Percentiles rank a stretch among this genome's conserved stretches.
phyloP scores from a whole-genome alignment of 2,888 invertebrate genomes.

The Tyria jacobaeae region DNA sequence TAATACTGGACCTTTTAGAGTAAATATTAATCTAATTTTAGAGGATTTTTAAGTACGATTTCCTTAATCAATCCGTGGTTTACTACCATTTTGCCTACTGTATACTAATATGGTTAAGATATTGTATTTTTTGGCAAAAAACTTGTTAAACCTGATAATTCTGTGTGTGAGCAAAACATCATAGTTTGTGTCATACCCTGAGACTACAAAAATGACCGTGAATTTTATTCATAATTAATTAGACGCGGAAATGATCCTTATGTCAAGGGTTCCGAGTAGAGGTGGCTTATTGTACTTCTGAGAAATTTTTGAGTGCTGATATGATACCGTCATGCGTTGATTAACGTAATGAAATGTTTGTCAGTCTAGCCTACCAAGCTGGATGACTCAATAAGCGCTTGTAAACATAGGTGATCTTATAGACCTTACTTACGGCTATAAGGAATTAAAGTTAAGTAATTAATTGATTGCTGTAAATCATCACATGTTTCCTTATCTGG shows the following conservation, averaged over 20 bases:
- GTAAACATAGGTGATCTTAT: no score
- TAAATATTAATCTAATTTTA: background rate
- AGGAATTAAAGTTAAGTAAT: slow-evolving; percentile 43
- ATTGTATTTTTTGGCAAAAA: slow-evolving; percentile 25
- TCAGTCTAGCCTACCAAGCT: slow-evolving; percentile 37
- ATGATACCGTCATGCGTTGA: slow-evolving; percentile 56
- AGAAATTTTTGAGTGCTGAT: slow-evolving; percentile 56
- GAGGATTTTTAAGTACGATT: background rate
- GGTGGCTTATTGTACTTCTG: slow-evolving; percentile 41
- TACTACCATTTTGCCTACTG: slow-evolving; percentile 28
- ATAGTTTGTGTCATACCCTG: slow-evolving; percentile 12
- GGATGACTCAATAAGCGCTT: slow-evolving; percentile 59
- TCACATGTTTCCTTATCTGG: slow-evolving; percentile 57
- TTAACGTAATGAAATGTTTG: slow-evolving; percentile 59
- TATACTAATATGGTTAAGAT: slow-evolving; percentile 12
- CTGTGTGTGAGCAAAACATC: slow-evolving; percentile 28
- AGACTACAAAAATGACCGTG: slow-evolving; percentile 8
- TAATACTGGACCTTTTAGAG: background rate
- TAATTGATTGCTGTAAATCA: slow-evolving; percentile 46
- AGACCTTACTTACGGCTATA: slow-evolving; percentile 42
- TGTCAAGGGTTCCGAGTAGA: slow-evolving; percentile 37
- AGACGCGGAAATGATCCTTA: slow-evolving; percentile 19
- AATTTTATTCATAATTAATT: slow-evolving; percentile 29
- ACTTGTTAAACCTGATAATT: slow-evolving; percentile 19
- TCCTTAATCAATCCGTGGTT: background rate